Evolutionary conservation across 2,797 vertebrate species (phyloP).

Genomic region (Chlorospingus flavigularis): DNA sequence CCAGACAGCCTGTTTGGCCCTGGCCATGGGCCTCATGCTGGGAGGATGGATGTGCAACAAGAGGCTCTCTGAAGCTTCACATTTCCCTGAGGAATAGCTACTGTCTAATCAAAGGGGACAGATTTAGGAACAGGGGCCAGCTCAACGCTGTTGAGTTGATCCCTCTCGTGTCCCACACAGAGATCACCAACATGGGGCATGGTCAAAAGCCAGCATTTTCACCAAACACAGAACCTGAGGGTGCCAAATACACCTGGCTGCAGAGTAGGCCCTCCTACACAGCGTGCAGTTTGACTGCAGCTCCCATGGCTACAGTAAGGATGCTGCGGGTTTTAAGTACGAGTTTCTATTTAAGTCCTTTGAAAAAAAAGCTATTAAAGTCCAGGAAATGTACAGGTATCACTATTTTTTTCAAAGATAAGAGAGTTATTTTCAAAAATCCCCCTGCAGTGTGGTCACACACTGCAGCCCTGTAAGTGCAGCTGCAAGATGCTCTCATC

Average conservation of each 20-base stretch:
- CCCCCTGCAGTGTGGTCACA: background rate
- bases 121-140: background rate
- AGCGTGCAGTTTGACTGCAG: background rate
- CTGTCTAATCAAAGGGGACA: background rate
- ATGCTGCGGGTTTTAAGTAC: background rate
- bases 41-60: background rate
- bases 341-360: background rate
- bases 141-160: background rate
- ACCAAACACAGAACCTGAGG: background rate
- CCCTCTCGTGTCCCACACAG: background rate
- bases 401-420: background rate
- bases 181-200: background rate
- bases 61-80: background rate
- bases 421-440: background rate
- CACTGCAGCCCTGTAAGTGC: fast-evolving
- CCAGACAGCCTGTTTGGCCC: background rate
- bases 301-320: background rate
- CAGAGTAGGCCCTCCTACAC: background rate
- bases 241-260: background rate
- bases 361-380: background rate
- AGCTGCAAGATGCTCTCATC: background rate
- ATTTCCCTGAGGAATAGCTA: background rate
- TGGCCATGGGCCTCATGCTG: background rate
- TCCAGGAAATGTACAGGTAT: background rate
- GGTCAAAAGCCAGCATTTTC: background rate